Percentiles rank a stretch among this genome's conserved stretches.
phyloP scores from a whole-genome alignment of 2,113 vertebrate genomes.

The Daboia siamensis region DNA sequence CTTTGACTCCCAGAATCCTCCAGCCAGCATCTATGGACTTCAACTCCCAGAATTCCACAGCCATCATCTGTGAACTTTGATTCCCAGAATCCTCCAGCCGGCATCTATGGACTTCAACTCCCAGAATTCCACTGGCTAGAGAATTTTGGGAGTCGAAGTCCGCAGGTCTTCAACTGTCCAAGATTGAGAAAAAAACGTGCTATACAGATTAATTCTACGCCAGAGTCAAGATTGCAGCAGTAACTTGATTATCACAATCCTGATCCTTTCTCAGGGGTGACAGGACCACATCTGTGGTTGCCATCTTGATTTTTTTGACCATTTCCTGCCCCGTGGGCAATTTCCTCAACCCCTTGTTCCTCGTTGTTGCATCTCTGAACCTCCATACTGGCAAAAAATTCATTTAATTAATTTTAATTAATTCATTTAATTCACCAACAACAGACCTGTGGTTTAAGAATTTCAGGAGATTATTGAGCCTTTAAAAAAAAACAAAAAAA shows the following conservation, averaged over 20 bases:
- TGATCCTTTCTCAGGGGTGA: not conserved
- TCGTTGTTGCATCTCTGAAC: not conserved
- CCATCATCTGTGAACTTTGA: rapidly evolving
- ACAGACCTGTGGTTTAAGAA: not conserved
- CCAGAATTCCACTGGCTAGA: not conserved
- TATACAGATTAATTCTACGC: not conserved
- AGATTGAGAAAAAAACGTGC: not conserved
- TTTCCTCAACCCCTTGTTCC: not conserved
- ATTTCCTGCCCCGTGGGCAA: not conserved
- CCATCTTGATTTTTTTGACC: not conserved
- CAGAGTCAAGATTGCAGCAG: not conserved
- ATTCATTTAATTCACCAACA: not conserved
- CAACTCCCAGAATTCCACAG: too few species aligned
- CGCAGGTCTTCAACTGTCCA: not conserved
- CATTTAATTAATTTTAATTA: not conserved
- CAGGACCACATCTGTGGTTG: not conserved
- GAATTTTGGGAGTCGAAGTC: not conserved
- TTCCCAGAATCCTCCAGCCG: too few species aligned
- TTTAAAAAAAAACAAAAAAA: not conserved
- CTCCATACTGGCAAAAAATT: not conserved
- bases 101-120: not conserved
- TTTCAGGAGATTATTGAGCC: not conserved
- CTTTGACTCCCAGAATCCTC: too few species aligned
- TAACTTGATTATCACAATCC: not conserved
- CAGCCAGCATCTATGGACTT: too few species aligned